These are phyloP conservation scores for Sinocyclocheilus grahami DNA, from an alignment of 2,113 vertebrate genomes.

Conservation along the genomic window DNA sequence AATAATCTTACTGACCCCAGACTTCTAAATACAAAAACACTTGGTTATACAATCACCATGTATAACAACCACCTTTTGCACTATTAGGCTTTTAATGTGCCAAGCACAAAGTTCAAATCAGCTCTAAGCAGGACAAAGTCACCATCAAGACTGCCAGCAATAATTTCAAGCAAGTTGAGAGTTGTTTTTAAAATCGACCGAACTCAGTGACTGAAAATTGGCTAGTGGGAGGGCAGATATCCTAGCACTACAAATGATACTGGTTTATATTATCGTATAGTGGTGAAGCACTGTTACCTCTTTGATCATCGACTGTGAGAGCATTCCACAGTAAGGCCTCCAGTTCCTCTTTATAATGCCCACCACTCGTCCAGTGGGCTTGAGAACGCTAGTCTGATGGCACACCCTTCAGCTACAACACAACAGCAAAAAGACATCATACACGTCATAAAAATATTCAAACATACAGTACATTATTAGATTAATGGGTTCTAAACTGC, in stretches of 20 bases:
- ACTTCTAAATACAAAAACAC: neutral
- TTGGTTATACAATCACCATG: neutral
- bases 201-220: neutral
- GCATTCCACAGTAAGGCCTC: slow-evolving; percentile 96
- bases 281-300: slow-evolving; percentile 76
- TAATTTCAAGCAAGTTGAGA: neutral
- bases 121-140: neutral
- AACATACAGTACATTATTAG: slow-evolving; percentile 12
- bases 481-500: neutral
- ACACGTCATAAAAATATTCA: neutral
- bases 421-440: slow-evolving; percentile 38
- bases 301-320: slow-evolving; percentile 90
- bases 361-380: slow-evolving; percentile 88
- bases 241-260: neutral
- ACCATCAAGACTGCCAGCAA: neutral
- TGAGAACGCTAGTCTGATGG: slow-evolving; percentile 71
- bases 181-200: neutral
- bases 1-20: neutral
- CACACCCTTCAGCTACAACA: slow-evolving; percentile 75
- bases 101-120: neutral
- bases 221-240: neutral
- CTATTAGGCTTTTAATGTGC: neutral
- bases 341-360: slow-evolving; percentile 97
- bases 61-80: neutral
- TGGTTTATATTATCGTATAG: neutral